Percentiles rank a stretch among this genome's conserved stretches.
Conservation (phyloP, 2,888 invertebrate genomes). For the Cancer borealis region DNA sequence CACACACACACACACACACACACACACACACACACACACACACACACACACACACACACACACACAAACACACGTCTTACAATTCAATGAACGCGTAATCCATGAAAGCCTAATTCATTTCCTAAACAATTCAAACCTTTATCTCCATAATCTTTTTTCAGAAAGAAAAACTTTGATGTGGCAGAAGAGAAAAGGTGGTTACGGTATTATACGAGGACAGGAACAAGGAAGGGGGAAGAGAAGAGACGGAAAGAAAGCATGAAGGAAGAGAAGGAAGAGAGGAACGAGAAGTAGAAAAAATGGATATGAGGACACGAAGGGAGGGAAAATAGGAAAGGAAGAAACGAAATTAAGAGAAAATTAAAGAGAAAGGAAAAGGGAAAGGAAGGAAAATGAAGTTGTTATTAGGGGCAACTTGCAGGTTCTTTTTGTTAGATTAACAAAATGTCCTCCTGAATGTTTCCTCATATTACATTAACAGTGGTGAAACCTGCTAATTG, state of each 20-base stretch:
- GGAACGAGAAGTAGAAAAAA: neutral
- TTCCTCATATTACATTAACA: neutral
- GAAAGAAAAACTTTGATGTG: neutral
- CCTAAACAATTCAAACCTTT: slow-evolving; percentile 14
- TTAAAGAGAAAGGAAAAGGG: neutral
- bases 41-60: too few relatives aligned
- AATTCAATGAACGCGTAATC: slow-evolving; percentile 9
- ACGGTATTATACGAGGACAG: neutral
- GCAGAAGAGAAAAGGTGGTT: neutral
- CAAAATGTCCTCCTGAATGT: neutral
- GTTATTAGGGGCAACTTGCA: neutral
- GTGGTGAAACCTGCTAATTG: neutral
- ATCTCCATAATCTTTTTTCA: neutral
- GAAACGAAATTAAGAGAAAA: neutral
- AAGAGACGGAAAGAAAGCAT: neutral
- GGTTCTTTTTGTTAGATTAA: slow-evolving; percentile 9
- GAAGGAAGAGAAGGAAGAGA: neutral
- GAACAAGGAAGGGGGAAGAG: neutral
- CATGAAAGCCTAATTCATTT: slow-evolving; percentile 14
- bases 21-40: too few relatives aligned
- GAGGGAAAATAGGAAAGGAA: neutral
- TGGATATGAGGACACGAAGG: neutral
- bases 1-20: too few relatives aligned
- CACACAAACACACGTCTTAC: neutral
- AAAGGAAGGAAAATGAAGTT: neutral